Evolutionary conservation across 1,140 invertebrate species (phyloP).

Genomic region (Littorina saxatilis): DNA sequence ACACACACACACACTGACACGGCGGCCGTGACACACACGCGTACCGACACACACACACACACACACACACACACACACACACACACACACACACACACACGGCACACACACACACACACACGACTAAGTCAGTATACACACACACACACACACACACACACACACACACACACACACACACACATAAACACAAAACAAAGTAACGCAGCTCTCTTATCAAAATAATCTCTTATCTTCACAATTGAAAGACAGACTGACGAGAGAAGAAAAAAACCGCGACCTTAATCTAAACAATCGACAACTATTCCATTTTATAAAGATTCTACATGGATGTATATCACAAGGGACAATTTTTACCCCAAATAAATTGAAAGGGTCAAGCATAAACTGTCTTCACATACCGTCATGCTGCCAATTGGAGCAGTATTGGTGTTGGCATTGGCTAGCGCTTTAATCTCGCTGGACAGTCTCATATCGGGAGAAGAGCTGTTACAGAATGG

Average conservation of each 20-base stretch:
- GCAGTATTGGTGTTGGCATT: not conserved
- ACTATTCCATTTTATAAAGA: not conserved
- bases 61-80: constrained; percentile 10
- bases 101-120: constrained; percentile 14
- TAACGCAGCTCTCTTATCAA: not conserved
- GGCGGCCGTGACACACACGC: not conserved
- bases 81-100: constrained; percentile 8
- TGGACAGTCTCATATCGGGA: too few species aligned
- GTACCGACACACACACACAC: not conserved
- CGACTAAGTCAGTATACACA: too few species aligned
- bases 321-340: not conserved
- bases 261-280: too few species aligned
- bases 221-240: not conserved
- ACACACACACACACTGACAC: not conserved
- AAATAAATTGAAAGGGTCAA: too few species aligned
- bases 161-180: not conserved
- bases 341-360: too few species aligned
- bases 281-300: too few species aligned
- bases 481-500: constrained; percentile 33
- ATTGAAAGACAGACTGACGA: too few species aligned
- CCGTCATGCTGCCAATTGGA: not conserved
- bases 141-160: constrained; percentile 4
- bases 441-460: not conserved
- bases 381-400: too few species aligned
- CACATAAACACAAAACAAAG: not conserved